Conservation (phyloP, 2,113 vertebrate genomes). For the Dipodomys merriami region DNA sequence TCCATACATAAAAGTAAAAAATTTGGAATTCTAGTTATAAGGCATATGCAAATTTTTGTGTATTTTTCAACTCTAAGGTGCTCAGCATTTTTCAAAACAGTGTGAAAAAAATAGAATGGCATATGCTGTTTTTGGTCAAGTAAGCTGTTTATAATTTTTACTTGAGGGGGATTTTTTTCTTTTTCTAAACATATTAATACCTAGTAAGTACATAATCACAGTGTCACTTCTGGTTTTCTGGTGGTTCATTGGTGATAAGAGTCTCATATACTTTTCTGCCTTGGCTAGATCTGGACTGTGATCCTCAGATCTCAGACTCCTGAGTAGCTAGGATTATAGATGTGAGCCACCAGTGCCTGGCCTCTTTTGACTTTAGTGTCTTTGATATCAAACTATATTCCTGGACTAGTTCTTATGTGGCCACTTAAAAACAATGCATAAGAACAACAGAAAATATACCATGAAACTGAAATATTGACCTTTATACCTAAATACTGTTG, state of each 20-base stretch:
- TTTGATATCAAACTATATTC: neutral
- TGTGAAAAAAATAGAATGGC: neutral
- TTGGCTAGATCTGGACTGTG: too few species aligned
- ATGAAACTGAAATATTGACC: neutral
- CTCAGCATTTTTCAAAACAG: neutral
- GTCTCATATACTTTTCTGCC: too few species aligned
- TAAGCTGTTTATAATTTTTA: neutral
- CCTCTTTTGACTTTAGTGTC: neutral
- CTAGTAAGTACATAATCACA: neutral
- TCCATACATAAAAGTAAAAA: neutral
- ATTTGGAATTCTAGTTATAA: neutral
- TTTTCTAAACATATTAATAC: neutral
- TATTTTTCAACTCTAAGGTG: neutral
- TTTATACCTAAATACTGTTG: neutral
- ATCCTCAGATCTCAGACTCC: too few species aligned
- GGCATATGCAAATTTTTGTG: neutral
- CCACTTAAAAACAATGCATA: too few species aligned
- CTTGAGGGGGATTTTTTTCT: neutral
- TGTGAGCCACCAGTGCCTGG: too few species aligned
- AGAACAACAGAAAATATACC: neutral
- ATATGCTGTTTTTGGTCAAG: neutral
- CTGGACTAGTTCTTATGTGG: neutral
- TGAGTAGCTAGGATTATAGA: too few species aligned
- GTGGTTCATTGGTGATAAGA: too few species aligned
- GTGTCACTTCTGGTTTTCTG: neutral